These are phyloP conservation scores for Oopsacas minuta DNA, from an alignment of 37 sponge, comb jelly and placozoan species.

Conservation along the genomic window DNA sequence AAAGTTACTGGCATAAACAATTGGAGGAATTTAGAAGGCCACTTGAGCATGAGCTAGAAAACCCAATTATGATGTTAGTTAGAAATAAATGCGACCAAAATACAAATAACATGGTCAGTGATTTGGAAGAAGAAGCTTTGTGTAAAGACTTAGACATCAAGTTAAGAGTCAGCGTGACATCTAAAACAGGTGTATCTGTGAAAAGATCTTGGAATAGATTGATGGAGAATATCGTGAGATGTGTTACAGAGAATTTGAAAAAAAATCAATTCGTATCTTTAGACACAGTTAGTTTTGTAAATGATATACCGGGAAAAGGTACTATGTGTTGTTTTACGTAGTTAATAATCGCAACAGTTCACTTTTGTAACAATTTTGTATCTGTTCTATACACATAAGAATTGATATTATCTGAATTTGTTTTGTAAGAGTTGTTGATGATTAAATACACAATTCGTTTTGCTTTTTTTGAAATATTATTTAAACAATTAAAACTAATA, in stretches of 20 bases:
- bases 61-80: not conserved
- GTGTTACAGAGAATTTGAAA: not conserved
- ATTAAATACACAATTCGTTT: too few relatives aligned
- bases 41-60: not conserved
- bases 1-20: not conserved
- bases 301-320: not conserved
- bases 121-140: not conserved
- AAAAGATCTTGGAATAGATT: not conserved
- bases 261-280: not conserved
- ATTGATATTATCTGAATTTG: too few relatives aligned
- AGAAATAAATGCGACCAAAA: constrained; percentile 16
- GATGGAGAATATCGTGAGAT: not conserved
- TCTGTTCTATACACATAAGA: too few relatives aligned
- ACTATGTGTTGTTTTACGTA: not conserved
- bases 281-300: not conserved
- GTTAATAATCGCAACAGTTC: not conserved
- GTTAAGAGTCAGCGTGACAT: not conserved
- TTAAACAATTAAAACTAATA: too few relatives aligned
- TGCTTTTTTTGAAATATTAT: too few relatives aligned
- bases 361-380: not conserved
- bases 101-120: not conserved
- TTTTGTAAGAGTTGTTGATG: too few relatives aligned
- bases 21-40: not conserved
- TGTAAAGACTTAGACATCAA: not conserved
- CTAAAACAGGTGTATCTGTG: not conserved